Conservation (phyloP, 2,888 invertebrate species). For the Anodontia alba region DNA sequence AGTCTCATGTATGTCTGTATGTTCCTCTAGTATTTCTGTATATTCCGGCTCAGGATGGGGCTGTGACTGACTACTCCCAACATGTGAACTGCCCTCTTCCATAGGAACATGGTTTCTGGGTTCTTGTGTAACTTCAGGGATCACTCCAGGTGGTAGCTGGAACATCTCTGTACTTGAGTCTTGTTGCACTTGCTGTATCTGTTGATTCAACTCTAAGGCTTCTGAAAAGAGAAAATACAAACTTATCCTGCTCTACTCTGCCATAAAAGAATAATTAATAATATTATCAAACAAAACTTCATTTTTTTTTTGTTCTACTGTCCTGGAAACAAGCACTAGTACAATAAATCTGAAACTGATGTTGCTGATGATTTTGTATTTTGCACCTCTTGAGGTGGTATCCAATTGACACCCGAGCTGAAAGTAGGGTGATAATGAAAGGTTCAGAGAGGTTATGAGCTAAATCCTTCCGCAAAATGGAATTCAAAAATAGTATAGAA, state of each 20-base stretch:
- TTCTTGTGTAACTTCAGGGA: conserved; percentile 45
- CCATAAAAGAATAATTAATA: too few species aligned
- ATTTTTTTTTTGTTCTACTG: too few species aligned
- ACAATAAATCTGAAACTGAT: too few species aligned
- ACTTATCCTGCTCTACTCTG: too few species aligned
- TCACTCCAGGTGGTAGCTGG: conserved; percentile 73
- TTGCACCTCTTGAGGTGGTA: too few species aligned
- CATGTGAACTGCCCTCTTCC: conserved; percentile 1
- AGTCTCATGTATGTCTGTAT: background rate
- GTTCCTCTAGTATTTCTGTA: conserved; percentile 2
- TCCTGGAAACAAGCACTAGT: too few species aligned
- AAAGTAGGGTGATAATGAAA: too few species aligned
- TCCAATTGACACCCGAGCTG: too few species aligned
- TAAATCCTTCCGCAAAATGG: too few species aligned
- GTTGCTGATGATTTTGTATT: too few species aligned
- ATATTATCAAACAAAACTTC: background rate
- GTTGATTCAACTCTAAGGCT: conserved; percentile 74
- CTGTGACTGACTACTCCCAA: background rate
- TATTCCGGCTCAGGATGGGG: background rate
- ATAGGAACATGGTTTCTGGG: conserved; percentile 2
- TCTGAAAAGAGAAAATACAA: conserved; percentile 62
- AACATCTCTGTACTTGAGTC: conserved; percentile 66
- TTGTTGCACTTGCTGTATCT: conserved; percentile 71
- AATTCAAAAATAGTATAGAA: too few species aligned
- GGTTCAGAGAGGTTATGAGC: too few species aligned